Conservation (phyloP, 2,888 invertebrate genomes). For the Drosophila sordidula region DNA sequence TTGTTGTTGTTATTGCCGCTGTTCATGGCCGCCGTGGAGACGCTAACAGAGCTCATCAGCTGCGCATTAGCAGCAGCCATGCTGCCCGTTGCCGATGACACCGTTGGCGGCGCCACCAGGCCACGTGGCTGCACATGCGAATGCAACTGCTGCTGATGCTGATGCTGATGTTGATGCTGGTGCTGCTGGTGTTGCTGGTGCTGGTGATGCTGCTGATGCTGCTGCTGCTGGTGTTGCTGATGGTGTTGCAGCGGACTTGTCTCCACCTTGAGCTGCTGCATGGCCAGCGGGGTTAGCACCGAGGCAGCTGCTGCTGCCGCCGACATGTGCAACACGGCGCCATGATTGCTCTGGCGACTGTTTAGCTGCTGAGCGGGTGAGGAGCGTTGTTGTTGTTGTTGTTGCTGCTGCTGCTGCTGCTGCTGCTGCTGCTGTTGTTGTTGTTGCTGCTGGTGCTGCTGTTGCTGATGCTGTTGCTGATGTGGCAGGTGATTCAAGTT, state of each 20-base stretch:
- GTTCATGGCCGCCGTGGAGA: conserved; percentile 36
- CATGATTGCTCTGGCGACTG: conserved; percentile 67
- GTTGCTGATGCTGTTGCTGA: conserved; percentile 71
- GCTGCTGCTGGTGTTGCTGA: conserved; percentile 42
- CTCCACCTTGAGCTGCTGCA: conserved; percentile 88
- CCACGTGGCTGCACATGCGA: conserved; percentile 29
- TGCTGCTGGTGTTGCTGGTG: conserved; percentile 22
- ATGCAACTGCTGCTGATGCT: conserved; percentile 30
- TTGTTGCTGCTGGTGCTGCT: conserved; percentile 64
- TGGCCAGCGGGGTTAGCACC: conserved; percentile 62
- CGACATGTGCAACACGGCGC: conserved; percentile 46
- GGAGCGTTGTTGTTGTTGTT: conserved; percentile 60
- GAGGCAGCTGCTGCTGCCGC: conserved; percentile 29
- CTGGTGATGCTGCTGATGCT: conserved; percentile 42
- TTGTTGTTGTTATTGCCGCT: conserved; percentile 9
- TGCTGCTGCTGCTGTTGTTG: conserved; percentile 69
- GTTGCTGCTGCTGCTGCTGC: conserved; percentile 84
- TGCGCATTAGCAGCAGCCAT: conserved; percentile 28
- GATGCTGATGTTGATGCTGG: conserved; percentile 43
- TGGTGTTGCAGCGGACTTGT: conserved; percentile 85
- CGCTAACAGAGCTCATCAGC: conserved; percentile 38
- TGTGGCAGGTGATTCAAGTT: conserved; percentile 84
- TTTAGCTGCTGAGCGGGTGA: conserved; percentile 86
- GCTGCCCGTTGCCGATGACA: conserved; percentile 36
- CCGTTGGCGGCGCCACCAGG: conserved; percentile 26